Percentiles rank a stretch among this genome's conserved stretches.
These are phyloP conservation scores for Bovichtus variegatus DNA, from an alignment of 2,797 vertebrate species.

Conservation along the genomic window DNA sequence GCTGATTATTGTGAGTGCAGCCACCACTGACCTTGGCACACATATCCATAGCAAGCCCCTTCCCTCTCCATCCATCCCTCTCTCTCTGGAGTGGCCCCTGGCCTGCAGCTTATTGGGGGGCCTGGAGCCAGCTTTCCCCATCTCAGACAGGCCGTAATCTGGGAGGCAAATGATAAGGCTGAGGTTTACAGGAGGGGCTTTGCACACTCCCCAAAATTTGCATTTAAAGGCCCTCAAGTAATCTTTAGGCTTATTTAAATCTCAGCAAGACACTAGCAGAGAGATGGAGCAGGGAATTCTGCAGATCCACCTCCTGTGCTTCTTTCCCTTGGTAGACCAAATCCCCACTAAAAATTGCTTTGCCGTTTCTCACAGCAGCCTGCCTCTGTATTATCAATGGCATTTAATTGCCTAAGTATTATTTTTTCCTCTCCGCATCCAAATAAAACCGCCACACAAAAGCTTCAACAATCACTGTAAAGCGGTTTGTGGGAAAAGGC, in stretches of 20 bases:
- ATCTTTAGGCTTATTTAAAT: constrained; percentile 88
- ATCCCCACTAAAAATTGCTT: constrained; percentile 76
- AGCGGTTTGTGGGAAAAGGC: constrained; percentile 54
- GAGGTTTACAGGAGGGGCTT: constrained; percentile 83
- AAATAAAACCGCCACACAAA: constrained; percentile 73
- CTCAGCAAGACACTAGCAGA: constrained; percentile 82
- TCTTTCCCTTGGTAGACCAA: constrained; percentile 79
- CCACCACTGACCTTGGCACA: constrained; percentile 78
- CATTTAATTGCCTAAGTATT: constrained; percentile 81
- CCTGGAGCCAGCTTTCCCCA: constrained; percentile 78
- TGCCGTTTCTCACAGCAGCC: constrained; percentile 65
- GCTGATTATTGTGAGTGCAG: constrained; percentile 66
- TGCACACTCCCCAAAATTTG: constrained; percentile 82
- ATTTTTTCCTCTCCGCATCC: constrained; percentile 59
- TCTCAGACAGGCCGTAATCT: constrained; percentile 84
- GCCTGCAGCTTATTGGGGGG: constrained; percentile 77
- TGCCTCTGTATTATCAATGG: constrained; percentile 76
- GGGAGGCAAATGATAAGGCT: constrained; percentile 84
- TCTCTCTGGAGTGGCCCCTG: constrained; percentile 74
- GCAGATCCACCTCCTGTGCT: constrained; percentile 77
- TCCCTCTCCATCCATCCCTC: constrained; percentile 43
- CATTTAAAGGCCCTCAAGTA: constrained; percentile 87
- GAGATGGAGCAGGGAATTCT: constrained; percentile 55
- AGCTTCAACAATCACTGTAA: constrained; percentile 53
- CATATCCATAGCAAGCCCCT: constrained; percentile 42